Evolutionary conservation across 2,113 vertebrate species (phyloP).

Genomic region (Tiliqua scincoides): DNA sequence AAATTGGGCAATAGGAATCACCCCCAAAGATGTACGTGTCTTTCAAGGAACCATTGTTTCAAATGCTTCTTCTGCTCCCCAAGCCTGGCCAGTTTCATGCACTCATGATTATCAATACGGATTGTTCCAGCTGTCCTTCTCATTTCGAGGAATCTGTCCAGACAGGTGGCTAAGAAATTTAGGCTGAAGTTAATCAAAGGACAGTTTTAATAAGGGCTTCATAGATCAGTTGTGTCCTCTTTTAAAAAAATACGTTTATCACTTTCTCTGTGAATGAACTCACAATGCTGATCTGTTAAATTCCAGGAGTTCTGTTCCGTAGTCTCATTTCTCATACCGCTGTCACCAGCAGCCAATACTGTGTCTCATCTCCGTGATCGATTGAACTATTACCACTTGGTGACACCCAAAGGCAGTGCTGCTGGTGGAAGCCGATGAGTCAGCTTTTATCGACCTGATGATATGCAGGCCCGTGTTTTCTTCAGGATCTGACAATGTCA

Average conservation of each 20-base stretch:
- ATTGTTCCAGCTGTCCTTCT: not conserved
- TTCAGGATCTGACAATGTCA: slow-evolving; percentile 75
- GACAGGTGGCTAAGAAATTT: slow-evolving; percentile 13
- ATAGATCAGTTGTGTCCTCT: not conserved
- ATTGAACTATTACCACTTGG: slow-evolving; percentile 78
- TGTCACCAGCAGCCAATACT: slow-evolving; percentile 78
- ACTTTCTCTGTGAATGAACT: slow-evolving; percentile 50
- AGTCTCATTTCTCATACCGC: slow-evolving; percentile 75
- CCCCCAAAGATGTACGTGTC: not conserved
- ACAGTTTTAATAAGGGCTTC: not conserved
- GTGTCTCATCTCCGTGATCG: slow-evolving; percentile 76
- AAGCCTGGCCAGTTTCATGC: not conserved
- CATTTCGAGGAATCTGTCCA: not conserved
- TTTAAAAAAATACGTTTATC: slow-evolving; percentile 6
- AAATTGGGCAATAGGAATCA: not conserved
- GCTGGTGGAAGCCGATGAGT: slow-evolving; percentile 72
- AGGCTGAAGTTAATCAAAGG: slow-evolving; percentile 13
- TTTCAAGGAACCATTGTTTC: not conserved
- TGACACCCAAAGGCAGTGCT: slow-evolving; percentile 72
- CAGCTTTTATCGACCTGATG: slow-evolving; percentile 75
- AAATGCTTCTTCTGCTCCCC: not conserved
- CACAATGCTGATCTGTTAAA: slow-evolving; percentile 70
- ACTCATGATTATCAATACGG: not conserved
- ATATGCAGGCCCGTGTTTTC: slow-evolving; percentile 62
- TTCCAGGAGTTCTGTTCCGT: slow-evolving; percentile 69